Conservation (phyloP, 2,113 vertebrate genomes). For the Andinoacara biseriatus region DNA sequence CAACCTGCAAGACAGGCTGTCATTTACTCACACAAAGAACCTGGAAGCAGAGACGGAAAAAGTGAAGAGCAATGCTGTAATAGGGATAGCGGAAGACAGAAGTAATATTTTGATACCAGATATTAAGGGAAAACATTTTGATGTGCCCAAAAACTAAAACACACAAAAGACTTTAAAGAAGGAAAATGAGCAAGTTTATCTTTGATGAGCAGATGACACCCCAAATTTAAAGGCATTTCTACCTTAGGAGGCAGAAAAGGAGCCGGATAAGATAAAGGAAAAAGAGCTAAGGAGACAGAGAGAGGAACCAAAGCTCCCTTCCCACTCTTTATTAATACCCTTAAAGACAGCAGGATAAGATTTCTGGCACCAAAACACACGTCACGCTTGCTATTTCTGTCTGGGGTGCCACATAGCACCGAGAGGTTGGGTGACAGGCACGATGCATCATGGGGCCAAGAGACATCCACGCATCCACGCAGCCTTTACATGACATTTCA, state of each 20-base stretch:
- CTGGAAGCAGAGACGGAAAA: background rate
- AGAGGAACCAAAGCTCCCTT: constrained; percentile 20
- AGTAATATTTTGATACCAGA: background rate
- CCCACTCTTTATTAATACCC: constrained; percentile 71
- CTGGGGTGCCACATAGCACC: constrained; percentile 76
- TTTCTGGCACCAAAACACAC: constrained; percentile 84
- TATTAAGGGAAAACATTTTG: background rate
- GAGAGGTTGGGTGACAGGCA: constrained; percentile 68
- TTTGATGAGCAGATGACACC: background rate
- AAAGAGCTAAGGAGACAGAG: constrained; percentile 30
- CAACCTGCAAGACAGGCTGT: constrained; percentile 56
- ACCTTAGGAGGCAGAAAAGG: constrained; percentile 19
- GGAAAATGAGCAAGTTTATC: background rate
- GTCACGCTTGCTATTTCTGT: constrained; percentile 79
- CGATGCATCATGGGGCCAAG: constrained; percentile 65
- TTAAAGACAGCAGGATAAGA: constrained; percentile 77
- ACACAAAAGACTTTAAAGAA: background rate
- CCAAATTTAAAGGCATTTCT: background rate
- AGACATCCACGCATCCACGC: constrained; percentile 48
- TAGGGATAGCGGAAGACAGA: background rate
- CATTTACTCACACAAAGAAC: constrained; percentile 35
- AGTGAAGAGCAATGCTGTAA: background rate
- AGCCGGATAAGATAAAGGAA: constrained; percentile 36
- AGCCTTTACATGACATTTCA: constrained; percentile 56
- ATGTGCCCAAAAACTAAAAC: background rate